These are phyloP conservation scores for Cardiocondyla obscurior DNA, from an alignment of 1,140 invertebrate species.

Conservation along the genomic window DNA sequence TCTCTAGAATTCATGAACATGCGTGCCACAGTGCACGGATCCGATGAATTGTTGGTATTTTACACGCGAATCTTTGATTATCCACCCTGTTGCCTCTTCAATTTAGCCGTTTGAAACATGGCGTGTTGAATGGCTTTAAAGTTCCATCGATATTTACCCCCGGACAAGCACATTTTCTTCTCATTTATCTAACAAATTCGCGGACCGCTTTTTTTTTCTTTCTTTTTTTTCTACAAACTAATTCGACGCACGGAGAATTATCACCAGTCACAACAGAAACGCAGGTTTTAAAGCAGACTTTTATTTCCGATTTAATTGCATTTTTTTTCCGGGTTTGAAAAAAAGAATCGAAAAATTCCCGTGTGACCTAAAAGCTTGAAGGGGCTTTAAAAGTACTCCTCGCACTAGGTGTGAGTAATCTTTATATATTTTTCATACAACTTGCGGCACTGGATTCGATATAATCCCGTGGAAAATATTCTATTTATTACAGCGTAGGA, in stretches of 20 bases:
- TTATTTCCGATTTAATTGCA: not conserved
- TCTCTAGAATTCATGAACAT: constrained; percentile 12
- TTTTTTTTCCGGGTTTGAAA: not conserved
- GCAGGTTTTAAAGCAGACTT: not conserved
- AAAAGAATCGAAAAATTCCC: not conserved
- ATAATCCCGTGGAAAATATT: constrained; percentile 14
- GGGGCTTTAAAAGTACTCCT: not conserved
- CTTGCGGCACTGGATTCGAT: not conserved
- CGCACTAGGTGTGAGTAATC: not conserved
- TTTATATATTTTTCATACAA: not conserved
- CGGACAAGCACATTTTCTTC: not conserved
- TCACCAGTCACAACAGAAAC: not conserved
- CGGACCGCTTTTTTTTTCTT: too few species aligned
- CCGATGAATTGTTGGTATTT: constrained; percentile 35
- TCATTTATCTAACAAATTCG: not conserved
- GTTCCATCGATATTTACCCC: not conserved
- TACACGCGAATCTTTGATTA: constrained; percentile 46
- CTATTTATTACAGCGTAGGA: constrained; percentile 21
- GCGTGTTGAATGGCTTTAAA: constrained; percentile 25
- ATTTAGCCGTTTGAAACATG: constrained; percentile 3
- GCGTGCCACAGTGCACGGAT: not conserved
- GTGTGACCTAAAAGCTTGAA: not conserved
- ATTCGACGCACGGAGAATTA: not conserved
- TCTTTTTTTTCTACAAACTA: not conserved
- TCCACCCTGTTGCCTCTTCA: constrained; percentile 8